Evolutionary conservation across 1,140 invertebrate genomes (phyloP), one percentile per base, ranked within the genome.

Genomic region (Euwallacea similis): DNA sequence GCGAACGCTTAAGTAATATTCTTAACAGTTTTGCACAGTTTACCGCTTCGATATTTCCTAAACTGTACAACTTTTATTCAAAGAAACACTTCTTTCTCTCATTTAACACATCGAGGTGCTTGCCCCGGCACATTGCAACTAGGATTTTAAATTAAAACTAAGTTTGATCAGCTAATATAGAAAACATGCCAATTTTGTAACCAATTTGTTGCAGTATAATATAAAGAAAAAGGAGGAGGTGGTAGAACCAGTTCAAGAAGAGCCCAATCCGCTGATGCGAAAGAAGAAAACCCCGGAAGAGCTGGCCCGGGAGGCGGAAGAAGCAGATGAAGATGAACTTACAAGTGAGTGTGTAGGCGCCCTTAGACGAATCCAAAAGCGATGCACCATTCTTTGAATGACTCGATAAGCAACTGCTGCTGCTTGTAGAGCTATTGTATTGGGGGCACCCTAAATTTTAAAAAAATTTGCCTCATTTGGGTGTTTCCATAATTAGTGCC

Each of bases 271-370:
- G 60, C 85, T 93, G 79, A 95, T 94, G 95, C 90, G 96, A 78
- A 97, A 96, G 88, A 98, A 97, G 85, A 98, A 98, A 85, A 98
- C 96, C 46, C 96, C 96, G 0, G 97, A 97, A 82, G 96, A 98
- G 82, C 83, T 98, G 72, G 97, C 96, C 47, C 90, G 93, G 16
- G 97, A 98, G 83, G 94, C 95, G 9, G 95, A 97, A 83, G 91
- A 91, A 53, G 95, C 93, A 79, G 94, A 97, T 78, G 92, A 97
- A 83, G 95, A 97, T 81, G 96, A 98, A 83, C 96, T 98, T 84
- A 96, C 95, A 84, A 98, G 96, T 98, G 87, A 92, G 91, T 88
- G 79, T 70, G 68, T 76, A 63, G 59, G 66, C 11, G 72, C 71
- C 50, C 61, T 79, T 64, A 75, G 69, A 64, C 76, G 76, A 73